Evolutionary conservation across 2,888 invertebrate species (phyloP).

Genomic region (Troides aeacus): DNA sequence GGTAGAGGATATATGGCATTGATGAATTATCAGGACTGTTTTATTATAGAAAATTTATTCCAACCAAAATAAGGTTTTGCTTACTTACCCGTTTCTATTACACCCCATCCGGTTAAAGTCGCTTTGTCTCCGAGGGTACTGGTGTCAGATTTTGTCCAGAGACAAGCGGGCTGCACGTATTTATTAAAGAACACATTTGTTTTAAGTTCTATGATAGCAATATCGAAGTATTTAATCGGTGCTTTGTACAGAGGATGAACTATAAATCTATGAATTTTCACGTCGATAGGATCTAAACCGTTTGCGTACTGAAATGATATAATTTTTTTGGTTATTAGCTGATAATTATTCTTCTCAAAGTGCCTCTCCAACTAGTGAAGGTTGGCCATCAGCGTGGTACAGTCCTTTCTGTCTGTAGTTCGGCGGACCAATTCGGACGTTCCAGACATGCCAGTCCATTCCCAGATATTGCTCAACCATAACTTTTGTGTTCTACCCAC

Average conservation of each 20-base stretch:
- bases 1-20: too few species aligned
- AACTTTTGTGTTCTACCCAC: too few species aligned
- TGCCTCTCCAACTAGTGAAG: too few species aligned
- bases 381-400: too few species aligned
- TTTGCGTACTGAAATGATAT: slow-evolving; percentile 30
- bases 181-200: slow-evolving; percentile 32
- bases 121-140: slow-evolving; percentile 28
- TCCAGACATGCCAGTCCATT: too few species aligned
- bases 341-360: too few species aligned
- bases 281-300: slow-evolving; percentile 32
- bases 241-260: slow-evolving; percentile 38
- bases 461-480: too few species aligned
- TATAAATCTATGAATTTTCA: slow-evolving; percentile 36
- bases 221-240: slow-evolving; percentile 43
- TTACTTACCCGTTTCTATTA: slow-evolving; percentile 37
- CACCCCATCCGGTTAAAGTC: slow-evolving; percentile 43
- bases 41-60: not conserved
- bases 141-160: slow-evolving; percentile 35
- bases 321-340: not conserved
- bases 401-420: too few species aligned
- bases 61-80: not conserved
- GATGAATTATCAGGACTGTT: too few species aligned
- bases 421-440: too few species aligned
- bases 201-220: slow-evolving; percentile 41
- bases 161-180: slow-evolving; percentile 40